phyloP scores from a whole-genome alignment of 1,140 invertebrate genomes.

The Temnothorax nylanderi region DNA sequence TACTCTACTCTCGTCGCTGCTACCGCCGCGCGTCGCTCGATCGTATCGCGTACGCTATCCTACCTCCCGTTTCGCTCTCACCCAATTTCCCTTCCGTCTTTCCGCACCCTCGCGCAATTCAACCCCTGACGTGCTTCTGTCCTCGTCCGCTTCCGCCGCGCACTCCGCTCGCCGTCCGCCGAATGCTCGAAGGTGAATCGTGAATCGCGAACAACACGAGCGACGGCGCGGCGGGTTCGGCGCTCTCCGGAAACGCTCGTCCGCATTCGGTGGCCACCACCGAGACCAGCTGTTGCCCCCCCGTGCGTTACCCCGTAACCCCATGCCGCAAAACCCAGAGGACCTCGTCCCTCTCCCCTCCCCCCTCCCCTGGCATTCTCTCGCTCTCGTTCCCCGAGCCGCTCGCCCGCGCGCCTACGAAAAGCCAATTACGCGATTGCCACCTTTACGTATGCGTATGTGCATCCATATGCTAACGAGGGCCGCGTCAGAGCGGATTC shows the following conservation, averaged over 20 bases:
- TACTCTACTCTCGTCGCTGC: neutral
- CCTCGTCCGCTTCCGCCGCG: neutral
- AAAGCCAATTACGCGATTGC: slow-evolving; percentile 53
- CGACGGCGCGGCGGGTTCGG: neutral
- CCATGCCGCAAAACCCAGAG: neutral
- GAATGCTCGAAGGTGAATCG: slow-evolving; percentile 32
- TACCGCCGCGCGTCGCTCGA: slow-evolving; percentile 1
- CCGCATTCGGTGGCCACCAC: slow-evolving; percentile 12
- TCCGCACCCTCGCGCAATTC: neutral
- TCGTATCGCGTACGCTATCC: slow-evolving; percentile 30
- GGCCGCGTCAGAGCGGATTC: neutral
- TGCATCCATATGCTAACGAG: slow-evolving; percentile 47
- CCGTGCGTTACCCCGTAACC: slow-evolving; percentile 46
- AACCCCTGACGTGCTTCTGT: neutral
- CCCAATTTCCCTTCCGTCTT: slow-evolving; percentile 47
- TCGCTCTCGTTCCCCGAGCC: neutral
- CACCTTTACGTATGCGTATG: slow-evolving; percentile 12
- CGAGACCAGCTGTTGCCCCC: slow-evolving; percentile 35
- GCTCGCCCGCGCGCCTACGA: neutral
- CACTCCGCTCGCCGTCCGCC: slow-evolving; percentile 2
- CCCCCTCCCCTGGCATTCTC: neutral
- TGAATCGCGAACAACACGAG: slow-evolving; percentile 30
- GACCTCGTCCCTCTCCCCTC: neutral
- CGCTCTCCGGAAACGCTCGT: slow-evolving; percentile 46
- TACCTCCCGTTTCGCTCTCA: slow-evolving; percentile 38